Percentiles rank a stretch among this genome's conserved stretches.
These are phyloP conservation scores for Natator depressus DNA, from an alignment of 2,113 vertebrate species.

Conservation along the genomic window DNA sequence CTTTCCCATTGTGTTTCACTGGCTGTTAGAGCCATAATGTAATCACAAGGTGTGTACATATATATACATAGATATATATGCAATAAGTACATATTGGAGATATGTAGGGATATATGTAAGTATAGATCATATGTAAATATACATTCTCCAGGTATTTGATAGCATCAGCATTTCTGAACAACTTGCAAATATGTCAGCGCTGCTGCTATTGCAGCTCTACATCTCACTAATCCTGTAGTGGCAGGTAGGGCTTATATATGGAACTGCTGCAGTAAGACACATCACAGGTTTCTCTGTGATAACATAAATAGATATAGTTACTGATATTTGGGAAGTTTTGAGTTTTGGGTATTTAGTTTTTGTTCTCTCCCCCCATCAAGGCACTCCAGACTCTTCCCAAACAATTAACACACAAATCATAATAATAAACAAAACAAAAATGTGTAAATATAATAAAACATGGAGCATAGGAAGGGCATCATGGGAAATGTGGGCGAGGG, in stretches of 20 bases:
- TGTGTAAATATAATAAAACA: neutral
- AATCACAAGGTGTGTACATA: neutral
- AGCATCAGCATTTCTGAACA: neutral
- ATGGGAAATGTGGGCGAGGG: neutral
- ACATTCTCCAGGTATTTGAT: neutral
- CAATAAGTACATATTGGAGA: neutral
- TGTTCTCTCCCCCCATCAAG: neutral
- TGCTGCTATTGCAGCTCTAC: neutral
- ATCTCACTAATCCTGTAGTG: neutral
- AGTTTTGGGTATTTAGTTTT: neutral
- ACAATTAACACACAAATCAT: neutral
- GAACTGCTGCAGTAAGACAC: neutral
- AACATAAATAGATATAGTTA: neutral
- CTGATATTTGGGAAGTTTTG: neutral
- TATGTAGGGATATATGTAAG: neutral
- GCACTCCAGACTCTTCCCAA: neutral
- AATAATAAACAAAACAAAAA: neutral
- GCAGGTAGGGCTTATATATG: neutral
- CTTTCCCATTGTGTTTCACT: neutral
- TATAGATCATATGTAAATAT: slow-evolving; percentile 31
- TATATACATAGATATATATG: neutral
- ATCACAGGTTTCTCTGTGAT: neutral
- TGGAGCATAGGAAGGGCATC: neutral
- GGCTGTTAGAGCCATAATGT: neutral
- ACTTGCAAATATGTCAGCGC: neutral